Conservation (phyloP, 2,888 invertebrate genomes). For the Caenorhabditis angaria region DNA sequence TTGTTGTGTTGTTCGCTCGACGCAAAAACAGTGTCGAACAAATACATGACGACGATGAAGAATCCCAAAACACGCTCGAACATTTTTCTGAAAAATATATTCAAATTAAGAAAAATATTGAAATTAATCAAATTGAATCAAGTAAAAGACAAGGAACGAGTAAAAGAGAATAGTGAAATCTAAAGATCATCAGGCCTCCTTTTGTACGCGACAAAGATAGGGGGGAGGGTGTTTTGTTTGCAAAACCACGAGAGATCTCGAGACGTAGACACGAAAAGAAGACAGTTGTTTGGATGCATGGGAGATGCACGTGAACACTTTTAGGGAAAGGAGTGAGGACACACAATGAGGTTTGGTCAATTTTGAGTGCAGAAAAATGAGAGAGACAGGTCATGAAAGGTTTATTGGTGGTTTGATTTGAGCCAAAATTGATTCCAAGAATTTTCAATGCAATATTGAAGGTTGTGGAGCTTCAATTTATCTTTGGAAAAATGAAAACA, state of each 20-base stretch:
- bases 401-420: background rate
- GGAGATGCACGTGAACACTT: background rate
- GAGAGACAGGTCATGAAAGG: background rate
- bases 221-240: background rate
- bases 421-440: background rate
- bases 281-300: background rate
- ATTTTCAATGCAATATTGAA: background rate
- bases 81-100: constrained; percentile 25
- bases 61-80: constrained; percentile 52
- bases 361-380: background rate
- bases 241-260: background rate
- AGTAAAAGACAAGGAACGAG: background rate
- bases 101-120: background rate
- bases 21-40: constrained; percentile 55
- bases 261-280: background rate
- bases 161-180: too few relatives aligned
- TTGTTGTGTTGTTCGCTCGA: constrained; percentile 50
- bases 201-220: constrained; percentile 2
- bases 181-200: background rate
- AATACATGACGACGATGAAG: constrained; percentile 51
- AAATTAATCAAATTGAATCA: too few relatives aligned
- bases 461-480: too few relatives aligned
- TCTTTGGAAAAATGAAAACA: too few relatives aligned
- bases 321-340: too few relatives aligned
- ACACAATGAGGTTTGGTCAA: background rate